Conservation (phyloP, 2,113 vertebrate genomes). For the Calidris pugnax region DNA sequence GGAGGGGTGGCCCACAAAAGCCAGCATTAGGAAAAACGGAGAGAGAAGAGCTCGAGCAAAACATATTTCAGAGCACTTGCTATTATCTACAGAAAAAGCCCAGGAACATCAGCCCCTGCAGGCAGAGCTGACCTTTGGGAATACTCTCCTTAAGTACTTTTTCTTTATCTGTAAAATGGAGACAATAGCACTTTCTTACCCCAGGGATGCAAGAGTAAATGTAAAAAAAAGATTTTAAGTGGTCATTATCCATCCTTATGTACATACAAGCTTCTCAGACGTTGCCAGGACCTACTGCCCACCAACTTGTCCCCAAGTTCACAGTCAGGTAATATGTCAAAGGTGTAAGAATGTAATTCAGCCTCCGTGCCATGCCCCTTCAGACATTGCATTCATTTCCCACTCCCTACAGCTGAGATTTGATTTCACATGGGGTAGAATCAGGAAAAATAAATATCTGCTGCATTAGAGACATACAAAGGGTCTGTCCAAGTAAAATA, state of each 20-base stretch:
- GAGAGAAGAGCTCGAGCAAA: neutral
- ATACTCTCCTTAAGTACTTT: neutral
- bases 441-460: too few relatives aligned
- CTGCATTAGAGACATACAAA: neutral
- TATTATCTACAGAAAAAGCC: neutral
- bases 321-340: rapidly evolving
- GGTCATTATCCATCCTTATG: too few relatives aligned
- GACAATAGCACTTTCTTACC: neutral
- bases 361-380: neutral
- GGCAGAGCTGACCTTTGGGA: neutral
- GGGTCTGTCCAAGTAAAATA: neutral
- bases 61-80: neutral
- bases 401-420: neutral
- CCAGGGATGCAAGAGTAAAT: neutral
- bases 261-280: too few relatives aligned
- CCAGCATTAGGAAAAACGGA: rapidly evolving
- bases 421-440: neutral
- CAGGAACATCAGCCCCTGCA: neutral
- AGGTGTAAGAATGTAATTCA: too few relatives aligned
- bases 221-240: neutral
- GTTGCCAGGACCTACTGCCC: neutral
- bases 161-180: neutral
- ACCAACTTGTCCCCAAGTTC: too few relatives aligned
- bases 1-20: neutral
- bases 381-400: neutral